Conservation (phyloP, 2,113 vertebrate genomes). For the Climacteris rufus region DNA sequence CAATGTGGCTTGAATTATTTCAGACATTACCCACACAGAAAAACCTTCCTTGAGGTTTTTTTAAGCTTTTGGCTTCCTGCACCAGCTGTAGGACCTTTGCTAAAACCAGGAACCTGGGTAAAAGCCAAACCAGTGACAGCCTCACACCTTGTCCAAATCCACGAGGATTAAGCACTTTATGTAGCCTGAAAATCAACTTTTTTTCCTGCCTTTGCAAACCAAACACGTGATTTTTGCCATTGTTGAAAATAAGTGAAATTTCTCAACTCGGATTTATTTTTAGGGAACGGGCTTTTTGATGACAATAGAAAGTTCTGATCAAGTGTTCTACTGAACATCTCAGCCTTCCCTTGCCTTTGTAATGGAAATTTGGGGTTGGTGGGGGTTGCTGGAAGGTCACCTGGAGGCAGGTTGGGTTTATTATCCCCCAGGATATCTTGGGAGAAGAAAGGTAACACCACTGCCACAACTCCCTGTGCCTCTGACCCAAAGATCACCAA, state of each 20-base stretch:
- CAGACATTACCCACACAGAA: not conserved
- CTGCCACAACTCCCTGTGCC: not conserved
- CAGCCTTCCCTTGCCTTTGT: not conserved
- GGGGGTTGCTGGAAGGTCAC: not conserved
- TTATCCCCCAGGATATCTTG: not conserved
- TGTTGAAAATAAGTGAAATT: not conserved
- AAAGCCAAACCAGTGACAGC: not conserved
- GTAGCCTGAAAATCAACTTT: not conserved
- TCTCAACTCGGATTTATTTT: not conserved
- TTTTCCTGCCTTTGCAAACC: not conserved
- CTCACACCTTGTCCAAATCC: not conserved
- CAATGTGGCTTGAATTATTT: not conserved
- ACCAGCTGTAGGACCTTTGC: not conserved
- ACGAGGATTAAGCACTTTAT: not conserved
- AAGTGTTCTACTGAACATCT: not conserved
- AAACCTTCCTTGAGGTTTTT: not conserved
- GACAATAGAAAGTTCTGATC: not conserved
- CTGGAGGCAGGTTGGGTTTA: not conserved
- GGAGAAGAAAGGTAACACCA: not conserved
- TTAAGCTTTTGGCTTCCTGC: not conserved
- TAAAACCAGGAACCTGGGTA: not conserved
- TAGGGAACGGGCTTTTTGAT: not conserved
- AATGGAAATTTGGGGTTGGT: not conserved
- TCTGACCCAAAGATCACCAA: not conserved
- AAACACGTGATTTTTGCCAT: rapidly evolving